These are phyloP conservation scores for Orius insidiosus DNA, from an alignment of 1,140 invertebrate species.

Conservation along the genomic window DNA sequence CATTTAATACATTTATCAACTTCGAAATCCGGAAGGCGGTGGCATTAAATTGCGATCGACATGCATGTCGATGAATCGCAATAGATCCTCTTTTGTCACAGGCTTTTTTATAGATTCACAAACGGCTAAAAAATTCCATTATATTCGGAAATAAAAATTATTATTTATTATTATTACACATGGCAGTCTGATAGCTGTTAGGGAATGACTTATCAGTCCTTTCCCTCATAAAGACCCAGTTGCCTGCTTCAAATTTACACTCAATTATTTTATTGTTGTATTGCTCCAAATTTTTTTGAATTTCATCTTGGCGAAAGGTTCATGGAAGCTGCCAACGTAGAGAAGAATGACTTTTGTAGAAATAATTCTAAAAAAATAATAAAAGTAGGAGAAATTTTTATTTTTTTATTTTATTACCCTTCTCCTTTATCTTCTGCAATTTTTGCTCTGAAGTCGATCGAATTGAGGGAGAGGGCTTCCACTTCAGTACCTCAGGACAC, in stretches of 20 bases:
- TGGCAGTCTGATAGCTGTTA: constrained; percentile 69
- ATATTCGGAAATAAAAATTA: too few relatives aligned
- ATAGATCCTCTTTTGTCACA: constrained; percentile 58
- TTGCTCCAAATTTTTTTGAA: constrained; percentile 54
- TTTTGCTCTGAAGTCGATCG: constrained; percentile 86
- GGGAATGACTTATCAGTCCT: constrained; percentile 94
- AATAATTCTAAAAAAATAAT: constrained; percentile 39
- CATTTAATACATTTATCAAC: neutral
- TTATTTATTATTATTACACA: too few relatives aligned
- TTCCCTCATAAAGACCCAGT: constrained; percentile 92
- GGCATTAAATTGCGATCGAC: constrained; percentile 41
- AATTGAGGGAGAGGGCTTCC: constrained; percentile 92
- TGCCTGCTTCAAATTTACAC: constrained; percentile 56
- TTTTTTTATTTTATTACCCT: constrained; percentile 46
- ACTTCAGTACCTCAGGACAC: constrained; percentile 80
- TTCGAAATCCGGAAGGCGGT: constrained; percentile 28
- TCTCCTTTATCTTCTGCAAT: constrained; percentile 50
- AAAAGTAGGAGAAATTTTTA: too few relatives aligned
- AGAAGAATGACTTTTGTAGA: constrained; percentile 55
- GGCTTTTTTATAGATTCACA: constrained; percentile 54
- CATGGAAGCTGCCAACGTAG: constrained; percentile 52
- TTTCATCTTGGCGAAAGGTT: constrained; percentile 56
- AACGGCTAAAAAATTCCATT: too few relatives aligned
- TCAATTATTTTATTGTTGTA: constrained; percentile 92
- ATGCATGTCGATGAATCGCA: constrained; percentile 51